Conservation (phyloP, 2,113 vertebrate genomes). For the Lepus americanus region DNA sequence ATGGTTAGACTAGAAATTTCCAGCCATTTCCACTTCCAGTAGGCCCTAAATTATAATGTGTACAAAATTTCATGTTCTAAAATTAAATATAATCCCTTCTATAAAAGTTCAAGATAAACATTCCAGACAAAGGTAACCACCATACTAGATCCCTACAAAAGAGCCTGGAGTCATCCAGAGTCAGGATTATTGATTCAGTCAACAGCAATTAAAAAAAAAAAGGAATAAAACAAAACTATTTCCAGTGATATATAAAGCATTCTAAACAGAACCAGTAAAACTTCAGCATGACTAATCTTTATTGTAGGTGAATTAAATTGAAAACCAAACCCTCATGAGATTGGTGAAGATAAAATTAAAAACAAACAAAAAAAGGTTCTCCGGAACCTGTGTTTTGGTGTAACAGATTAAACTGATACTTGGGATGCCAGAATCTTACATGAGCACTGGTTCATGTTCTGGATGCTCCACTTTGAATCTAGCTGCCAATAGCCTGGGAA, state of each 20-base stretch:
- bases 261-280: neutral
- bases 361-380: neutral
- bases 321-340: neutral
- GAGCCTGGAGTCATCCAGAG: neutral
- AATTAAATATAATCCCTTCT: neutral
- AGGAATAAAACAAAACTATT: conserved; percentile 12
- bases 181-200: neutral
- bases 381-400: no score
- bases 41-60: neutral
- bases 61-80: neutral
- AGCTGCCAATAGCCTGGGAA: no score
- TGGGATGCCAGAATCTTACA: no score
- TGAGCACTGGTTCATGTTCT: no score
- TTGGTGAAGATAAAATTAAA: neutral
- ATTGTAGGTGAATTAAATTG: neutral
- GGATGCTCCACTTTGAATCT: no score
- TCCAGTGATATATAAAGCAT: neutral
- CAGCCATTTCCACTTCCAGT: neutral
- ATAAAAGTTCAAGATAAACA: neutral
- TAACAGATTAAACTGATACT: no score
- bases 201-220: conserved; percentile 19
- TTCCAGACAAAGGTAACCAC: neutral
- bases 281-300: neutral
- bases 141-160: neutral
- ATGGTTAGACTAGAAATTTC: neutral